A percentile compares a stretch with the other conserved stretches of the same genome.
Evolutionary conservation across 2,888 invertebrate genomes (phyloP).

Genomic region (Mesoligia furuncula): DNA sequence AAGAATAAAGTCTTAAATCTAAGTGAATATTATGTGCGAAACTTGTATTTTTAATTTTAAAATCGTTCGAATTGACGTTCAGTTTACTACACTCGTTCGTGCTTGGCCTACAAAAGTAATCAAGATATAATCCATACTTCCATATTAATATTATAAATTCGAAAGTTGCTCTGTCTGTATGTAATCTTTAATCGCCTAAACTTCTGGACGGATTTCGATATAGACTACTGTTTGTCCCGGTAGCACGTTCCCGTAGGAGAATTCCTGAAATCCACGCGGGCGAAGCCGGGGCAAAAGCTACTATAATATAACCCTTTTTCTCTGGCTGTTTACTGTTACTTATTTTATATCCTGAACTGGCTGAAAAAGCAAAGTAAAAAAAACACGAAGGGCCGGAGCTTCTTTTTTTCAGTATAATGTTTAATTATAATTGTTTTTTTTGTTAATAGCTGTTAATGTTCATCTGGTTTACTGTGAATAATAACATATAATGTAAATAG

Average conservation of each 20-base stretch:
- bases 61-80: neutral
- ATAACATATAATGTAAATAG: constrained; percentile 56
- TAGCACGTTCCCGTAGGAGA: neutral
- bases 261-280: neutral
- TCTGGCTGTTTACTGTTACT: neutral
- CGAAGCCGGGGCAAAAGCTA: neutral
- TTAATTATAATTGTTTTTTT: constrained; percentile 44
- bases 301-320: neutral
- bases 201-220: neutral
- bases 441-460: constrained; percentile 46
- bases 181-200: neutral
- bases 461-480: constrained; percentile 55
- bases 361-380: neutral
- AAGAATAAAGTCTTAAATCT: neutral
- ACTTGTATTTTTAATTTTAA: neutral
- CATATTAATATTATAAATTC: neutral
- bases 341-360: neutral
- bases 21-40: neutral
- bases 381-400: neutral
- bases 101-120: neutral
- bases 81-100: neutral
- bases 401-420: constrained; percentile 24
- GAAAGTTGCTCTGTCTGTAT: neutral
- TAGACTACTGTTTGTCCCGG: neutral
- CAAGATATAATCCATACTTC: neutral